Percentiles rank a stretch among this genome's conserved stretches.
Conservation (phyloP, 2,113 vertebrate genomes). For the Ptilorrhoa leucosticta region DNA sequence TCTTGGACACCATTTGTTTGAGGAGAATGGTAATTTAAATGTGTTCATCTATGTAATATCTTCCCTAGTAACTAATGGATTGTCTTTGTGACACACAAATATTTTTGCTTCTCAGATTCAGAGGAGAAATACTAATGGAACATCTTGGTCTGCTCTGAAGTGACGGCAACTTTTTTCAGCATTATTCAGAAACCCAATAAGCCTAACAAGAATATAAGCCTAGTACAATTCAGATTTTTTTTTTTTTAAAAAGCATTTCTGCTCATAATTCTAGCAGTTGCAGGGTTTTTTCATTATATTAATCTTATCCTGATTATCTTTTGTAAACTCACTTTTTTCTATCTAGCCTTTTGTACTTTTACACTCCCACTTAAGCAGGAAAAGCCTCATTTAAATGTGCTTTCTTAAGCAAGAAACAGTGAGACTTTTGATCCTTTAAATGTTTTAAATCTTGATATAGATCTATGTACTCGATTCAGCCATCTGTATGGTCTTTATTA, state of each 20-base stretch:
- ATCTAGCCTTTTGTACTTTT: background rate
- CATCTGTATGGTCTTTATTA: background rate
- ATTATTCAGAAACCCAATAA: background rate
- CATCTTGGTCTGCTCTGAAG: background rate
- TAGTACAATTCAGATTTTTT: background rate
- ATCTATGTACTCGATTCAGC: background rate
- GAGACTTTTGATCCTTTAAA: background rate
- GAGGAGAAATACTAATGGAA: background rate
- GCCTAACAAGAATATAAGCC: background rate
- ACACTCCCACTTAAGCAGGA: background rate
- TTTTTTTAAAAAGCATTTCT: background rate
- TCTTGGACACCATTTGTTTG: background rate
- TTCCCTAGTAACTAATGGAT: constrained; percentile 43
- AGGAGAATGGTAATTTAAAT: background rate
- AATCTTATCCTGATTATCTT: background rate
- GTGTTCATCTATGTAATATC: background rate
- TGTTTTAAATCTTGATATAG: background rate
- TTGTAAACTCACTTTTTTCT: background rate
- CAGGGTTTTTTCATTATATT: background rate
- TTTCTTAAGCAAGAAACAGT: background rate
- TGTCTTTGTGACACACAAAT: constrained; percentile 30
- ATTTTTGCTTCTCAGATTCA: constrained; percentile 8
- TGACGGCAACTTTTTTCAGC: background rate
- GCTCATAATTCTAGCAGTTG: background rate
- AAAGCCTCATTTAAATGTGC: background rate